These are phyloP conservation scores for Cathartes aura DNA, from an alignment of 2,113 vertebrate species.

Conservation along the genomic window DNA sequence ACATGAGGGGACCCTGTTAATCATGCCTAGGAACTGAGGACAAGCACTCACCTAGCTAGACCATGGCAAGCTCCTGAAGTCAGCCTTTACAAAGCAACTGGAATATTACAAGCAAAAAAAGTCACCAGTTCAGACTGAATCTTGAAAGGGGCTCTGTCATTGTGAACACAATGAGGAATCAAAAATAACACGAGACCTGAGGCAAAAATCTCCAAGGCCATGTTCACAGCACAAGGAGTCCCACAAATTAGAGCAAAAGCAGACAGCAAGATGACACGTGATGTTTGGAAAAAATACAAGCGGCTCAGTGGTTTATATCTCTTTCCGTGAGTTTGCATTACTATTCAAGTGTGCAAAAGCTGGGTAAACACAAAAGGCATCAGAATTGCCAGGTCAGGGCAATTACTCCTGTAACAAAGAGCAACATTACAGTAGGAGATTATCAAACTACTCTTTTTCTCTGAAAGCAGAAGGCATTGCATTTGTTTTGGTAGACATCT, in stretches of 20 bases:
- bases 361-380: neutral
- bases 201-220: conserved; percentile 12
- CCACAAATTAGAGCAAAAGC: neutral
- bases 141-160: neutral
- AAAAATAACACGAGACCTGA: conserved; percentile 5
- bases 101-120: neutral
- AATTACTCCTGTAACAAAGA: neutral
- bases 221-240: neutral
- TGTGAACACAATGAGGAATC: neutral
- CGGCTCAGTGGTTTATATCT: neutral
- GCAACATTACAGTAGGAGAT: neutral
- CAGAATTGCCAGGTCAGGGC: neutral
- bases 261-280: neutral
- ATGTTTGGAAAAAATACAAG: neutral
- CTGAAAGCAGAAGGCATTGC: neutral
- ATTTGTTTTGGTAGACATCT: neutral
- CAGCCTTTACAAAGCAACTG: neutral
- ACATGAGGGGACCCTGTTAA: neutral
- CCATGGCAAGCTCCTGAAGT: neutral
- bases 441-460: neutral
- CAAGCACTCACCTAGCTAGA: neutral
- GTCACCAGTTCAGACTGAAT: neutral
- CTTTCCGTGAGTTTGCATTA: neutral
- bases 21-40: neutral
- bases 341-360: neutral